Base-by-base conservation (phyloP, 2,888 invertebrate species). In the Nycteola revayana region DNA sequence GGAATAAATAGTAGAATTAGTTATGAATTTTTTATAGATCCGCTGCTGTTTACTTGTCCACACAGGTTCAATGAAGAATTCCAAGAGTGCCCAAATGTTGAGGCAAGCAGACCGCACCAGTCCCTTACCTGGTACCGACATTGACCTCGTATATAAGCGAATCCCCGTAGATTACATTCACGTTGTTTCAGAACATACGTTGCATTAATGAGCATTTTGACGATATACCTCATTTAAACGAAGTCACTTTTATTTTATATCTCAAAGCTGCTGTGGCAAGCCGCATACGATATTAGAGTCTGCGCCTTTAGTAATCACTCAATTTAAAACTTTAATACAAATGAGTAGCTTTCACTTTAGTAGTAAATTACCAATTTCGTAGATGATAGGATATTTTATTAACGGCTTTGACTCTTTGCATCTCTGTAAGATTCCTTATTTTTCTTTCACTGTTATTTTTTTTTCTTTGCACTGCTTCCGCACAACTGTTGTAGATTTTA, bases 31-130 rank as follows among this genome's bases (percentile, higher is more conserved):
- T 61, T 72, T 71, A 82, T 75, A 77, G 78, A 78, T 61, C 62
- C 69, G 75, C 66, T 67, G 76, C 76, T 78, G 66, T 87, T 85
- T 85, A 83, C 78, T 87, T 87, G 85, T 86, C 85, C 85, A 76
- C 75, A 78, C 88, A 88, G 88, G 90, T 83, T 89, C 90, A 82
- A 91, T 92, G 91, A 91, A 90, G 91, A 91, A 90, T 78, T 91
- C 92, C 73, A 89, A 91, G 87, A 91, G 91, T 90, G 91, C 91
- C 83, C 90, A 91, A 89, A 90, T 90, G 89, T 91, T 91, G 90
- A 90, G 90, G 79, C 90, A 86, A 76, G 79, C 90, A 79, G 91
- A 91, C 88, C 91, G 89, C 88, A 89, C 90, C 89, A 90, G 88
- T 89, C 89, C 90, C 75, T 84, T 79, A 85, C 89, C 89, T 80